Evolutionary conservation across 2,888 invertebrate species (phyloP).

Genomic region (Sinhomidia bicolor): DNA sequence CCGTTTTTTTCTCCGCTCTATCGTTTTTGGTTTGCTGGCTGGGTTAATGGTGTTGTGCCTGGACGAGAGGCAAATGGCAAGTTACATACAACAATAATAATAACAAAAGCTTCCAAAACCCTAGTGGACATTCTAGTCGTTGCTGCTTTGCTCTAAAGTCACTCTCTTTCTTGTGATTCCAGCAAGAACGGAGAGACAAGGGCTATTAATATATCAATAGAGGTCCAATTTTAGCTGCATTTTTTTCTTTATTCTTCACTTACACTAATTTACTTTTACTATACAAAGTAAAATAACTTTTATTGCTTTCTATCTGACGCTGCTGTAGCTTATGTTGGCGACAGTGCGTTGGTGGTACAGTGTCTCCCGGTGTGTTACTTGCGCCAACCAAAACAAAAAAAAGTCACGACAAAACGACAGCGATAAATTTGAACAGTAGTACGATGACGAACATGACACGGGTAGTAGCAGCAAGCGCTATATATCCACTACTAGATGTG

Average conservation of each 20-base stretch:
- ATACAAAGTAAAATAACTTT: not conserved
- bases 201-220: conserved; percentile 47
- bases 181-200: not conserved
- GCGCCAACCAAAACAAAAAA: conserved; percentile 24
- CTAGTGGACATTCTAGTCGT: not conserved
- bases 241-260: conserved; percentile 31
- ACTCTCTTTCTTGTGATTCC: conserved; percentile 1
- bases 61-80: conserved; percentile 24
- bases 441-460: not conserved
- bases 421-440: conserved; percentile 11
- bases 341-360: not conserved
- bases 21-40: conserved; percentile 14
- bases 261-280: conserved; percentile 36
- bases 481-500: not conserved
- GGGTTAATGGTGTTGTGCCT: not conserved
- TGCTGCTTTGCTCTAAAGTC: not conserved
- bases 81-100: conserved; percentile 4
- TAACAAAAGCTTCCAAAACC: conserved; percentile 20
- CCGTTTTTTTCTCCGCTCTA: not conserved
- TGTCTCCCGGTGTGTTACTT: conserved; percentile 39
- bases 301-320: conserved; percentile 18
- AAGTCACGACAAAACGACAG: conserved; percentile 34
- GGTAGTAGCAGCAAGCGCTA: not conserved
- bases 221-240: conserved; percentile 23
- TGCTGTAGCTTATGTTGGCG: not conserved